phyloP scores from a whole-genome alignment of 2,797 vertebrate species.

The Cossypha caffra region DNA sequence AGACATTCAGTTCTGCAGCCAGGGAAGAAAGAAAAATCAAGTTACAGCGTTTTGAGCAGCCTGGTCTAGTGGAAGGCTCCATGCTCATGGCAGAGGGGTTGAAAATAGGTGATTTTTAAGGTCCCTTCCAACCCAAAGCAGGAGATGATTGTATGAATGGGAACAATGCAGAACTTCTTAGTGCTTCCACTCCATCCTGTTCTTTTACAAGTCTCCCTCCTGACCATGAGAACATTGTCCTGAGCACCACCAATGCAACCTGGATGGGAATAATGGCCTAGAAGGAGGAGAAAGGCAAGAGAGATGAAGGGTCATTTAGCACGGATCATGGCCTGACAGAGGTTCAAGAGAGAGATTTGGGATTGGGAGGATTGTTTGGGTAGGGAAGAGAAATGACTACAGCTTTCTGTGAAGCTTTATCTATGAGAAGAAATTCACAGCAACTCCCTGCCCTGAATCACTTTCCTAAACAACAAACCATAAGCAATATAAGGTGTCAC shows the following conservation, averaged over 20 bases:
- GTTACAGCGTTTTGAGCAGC: background rate
- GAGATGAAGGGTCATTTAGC: background rate
- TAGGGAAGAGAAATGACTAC: background rate
- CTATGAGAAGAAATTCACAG: background rate
- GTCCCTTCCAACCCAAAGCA: background rate
- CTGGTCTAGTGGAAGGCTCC: background rate
- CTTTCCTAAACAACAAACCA: background rate
- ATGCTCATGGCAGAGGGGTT: background rate
- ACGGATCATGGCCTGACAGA: background rate
- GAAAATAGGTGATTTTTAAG: background rate
- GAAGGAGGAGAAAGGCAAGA: background rate
- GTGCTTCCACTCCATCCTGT: background rate
- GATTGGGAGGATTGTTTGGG: background rate
- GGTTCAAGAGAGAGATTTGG: background rate
- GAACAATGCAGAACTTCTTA: background rate
- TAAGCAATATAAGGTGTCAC: background rate
- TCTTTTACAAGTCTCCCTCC: background rate
- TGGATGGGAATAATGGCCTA: background rate
- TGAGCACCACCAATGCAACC: background rate
- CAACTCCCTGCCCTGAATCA: background rate
- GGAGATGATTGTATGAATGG: background rate
- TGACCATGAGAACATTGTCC: background rate
- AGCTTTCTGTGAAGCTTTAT: background rate
- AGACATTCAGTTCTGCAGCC: background rate
- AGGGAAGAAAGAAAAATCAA: background rate